phyloP scores from a whole-genome alignment of 2,888 invertebrate genomes.

The Idaea aversata region DNA sequence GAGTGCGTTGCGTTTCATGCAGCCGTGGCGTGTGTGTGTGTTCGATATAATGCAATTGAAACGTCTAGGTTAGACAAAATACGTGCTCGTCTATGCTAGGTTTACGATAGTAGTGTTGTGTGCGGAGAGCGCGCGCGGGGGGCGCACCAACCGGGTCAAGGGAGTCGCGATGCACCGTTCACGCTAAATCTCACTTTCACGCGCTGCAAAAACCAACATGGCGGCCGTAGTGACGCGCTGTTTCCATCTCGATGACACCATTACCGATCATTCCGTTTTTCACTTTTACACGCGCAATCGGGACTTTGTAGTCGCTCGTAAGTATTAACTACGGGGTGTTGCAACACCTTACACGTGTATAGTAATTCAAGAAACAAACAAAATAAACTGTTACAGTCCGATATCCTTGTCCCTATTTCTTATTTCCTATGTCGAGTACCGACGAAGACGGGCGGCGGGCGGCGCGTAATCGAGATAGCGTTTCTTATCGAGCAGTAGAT shows the following conservation, averaged over 20 bases:
- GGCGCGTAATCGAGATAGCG: constrained; percentile 67
- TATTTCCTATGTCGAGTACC: constrained; percentile 67
- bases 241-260: constrained; percentile 65
- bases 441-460: too few species aligned
- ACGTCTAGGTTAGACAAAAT: constrained; percentile 40
- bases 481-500: constrained; percentile 52
- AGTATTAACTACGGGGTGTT: constrained; percentile 35
- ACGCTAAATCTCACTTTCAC: constrained; percentile 80
- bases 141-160: constrained; percentile 69
- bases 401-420: constrained; percentile 77
- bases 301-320: constrained; percentile 22
- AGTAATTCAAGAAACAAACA: constrained; percentile 66
- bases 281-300: constrained; percentile 29
- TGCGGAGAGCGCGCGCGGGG: constrained; percentile 32
- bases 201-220: constrained; percentile 71
- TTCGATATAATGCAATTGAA: constrained; percentile 35
- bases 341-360: constrained; percentile 66
- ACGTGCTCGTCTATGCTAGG: constrained; percentile 46
- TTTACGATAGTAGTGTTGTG: constrained; percentile 63
- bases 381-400: constrained; percentile 50
- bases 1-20: constrained; percentile 6
- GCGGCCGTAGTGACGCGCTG: constrained; percentile 63
- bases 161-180: constrained; percentile 78
- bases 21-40: not conserved
- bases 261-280: constrained; percentile 30